Base-by-base conservation (phyloP, 2,888 invertebrate species). In the Scaptomyza tumidula region DNA sequence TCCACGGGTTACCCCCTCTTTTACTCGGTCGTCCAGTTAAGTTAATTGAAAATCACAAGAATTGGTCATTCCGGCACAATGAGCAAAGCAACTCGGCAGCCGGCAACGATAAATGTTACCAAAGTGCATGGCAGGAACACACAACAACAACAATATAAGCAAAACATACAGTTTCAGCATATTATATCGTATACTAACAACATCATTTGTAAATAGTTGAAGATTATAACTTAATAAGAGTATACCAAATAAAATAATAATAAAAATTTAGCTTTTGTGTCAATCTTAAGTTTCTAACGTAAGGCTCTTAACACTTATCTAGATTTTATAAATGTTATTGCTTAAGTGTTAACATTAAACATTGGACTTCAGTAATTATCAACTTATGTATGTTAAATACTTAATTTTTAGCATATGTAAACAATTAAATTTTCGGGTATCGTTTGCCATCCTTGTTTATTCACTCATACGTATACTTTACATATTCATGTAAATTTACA, bases 1-100 rank as follows among this genome's bases (percentile, higher is more conserved):
- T 31, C 13, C 1, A 9, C 4, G 9, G 10, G 33, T 6, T 6
- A 31, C 35, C n/a, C 13, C 24, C 9, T 6, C 1, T 35, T 33
- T 43, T 7, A 24, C 75, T 43, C 46, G 41, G 46, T 55, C 53
- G 69, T 59, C 55, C 75, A 78, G 80, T 73, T 89, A 85, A 86
- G 85, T 86, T 87, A 86, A 87, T 86, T 86, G 85, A 87, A 88
- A 89, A 86, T 87, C 87, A 85, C 88, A 85, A 87, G 85, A 86
- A 88, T 87, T 86, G 89, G 82, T 87, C 86, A 89, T 86, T 86
- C 89, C 87, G 76, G 73, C 80, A 87, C 82, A 86, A 76, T 85
- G 85, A 85, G 78, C 89, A 82, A 68, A 80, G 81, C 71, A 85
- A 77, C 71, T 75, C 77, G 80, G 78, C 78, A 83, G 82, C 75